Conservation (phyloP, 2,113 vertebrate genomes). For the mouse (Mus musculus) region GRCm39 chr8:4524501-4525000, state of each 20-base stretch:
- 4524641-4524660: no score
- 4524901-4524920: neutral
- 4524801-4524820: neutral
- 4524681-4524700: neutral
- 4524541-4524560: neutral
- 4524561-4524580: neutral
- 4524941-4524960: neutral
- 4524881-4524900: neutral
- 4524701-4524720: neutral
- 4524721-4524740: neutral
- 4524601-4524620: neutral
- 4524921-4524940: neutral
- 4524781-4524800: neutral
- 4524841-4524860: neutral
- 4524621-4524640: neutral
- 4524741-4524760: neutral
- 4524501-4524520: neutral
- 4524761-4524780: neutral
- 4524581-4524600: no score
- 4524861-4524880: neutral
- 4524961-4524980: neutral
- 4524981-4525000: neutral
- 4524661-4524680: neutral
- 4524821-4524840: neutral
- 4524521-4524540: neutral